Conservation (phyloP, 2,113 vertebrate genomes). For the Sinocyclocheilus anophthalmus region DNA sequence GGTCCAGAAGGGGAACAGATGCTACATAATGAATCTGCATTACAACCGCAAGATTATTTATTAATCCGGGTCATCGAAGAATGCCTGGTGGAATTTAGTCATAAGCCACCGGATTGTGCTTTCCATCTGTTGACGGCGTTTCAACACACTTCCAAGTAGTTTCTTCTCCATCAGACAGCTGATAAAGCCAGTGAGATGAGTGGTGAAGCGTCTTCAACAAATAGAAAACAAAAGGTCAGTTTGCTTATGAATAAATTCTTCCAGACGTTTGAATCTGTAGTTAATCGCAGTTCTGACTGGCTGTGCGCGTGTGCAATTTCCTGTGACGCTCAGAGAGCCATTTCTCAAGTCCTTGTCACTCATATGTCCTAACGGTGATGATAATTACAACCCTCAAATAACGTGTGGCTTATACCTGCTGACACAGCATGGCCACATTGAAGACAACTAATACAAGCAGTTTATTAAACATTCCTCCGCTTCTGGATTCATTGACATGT, state of each 20-base stretch:
- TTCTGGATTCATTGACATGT: slow-evolving; percentile 11
- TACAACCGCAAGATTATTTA: neutral
- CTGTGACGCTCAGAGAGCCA: neutral
- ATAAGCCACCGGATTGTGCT: neutral
- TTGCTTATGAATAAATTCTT: slow-evolving; percentile 35
- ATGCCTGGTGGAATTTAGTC: slow-evolving; percentile 18
- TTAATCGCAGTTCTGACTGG: neutral
- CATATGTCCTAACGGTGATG: neutral
- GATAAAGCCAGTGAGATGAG: neutral
- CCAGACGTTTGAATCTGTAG: slow-evolving; percentile 15
- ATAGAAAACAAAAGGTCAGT: slow-evolving; percentile 34
- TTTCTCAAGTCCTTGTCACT: neutral
- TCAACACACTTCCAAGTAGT: neutral
- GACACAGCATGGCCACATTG: neutral
- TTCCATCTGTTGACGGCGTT: slow-evolving; percentile 12
- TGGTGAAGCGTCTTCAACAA: neutral
- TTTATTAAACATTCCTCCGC: neutral
- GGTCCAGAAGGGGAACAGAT: slow-evolving; percentile 35
- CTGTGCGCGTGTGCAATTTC: slow-evolving; percentile 31
- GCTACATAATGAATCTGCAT: slow-evolving; percentile 19
- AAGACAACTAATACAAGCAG: neutral
- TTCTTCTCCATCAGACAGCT: neutral
- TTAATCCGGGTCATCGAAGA: slow-evolving; percentile 9
- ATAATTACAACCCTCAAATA: slow-evolving; percentile 20
- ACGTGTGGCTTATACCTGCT: neutral